These are phyloP conservation scores for Ichneumoninae sp. DNA, from an alignment of 2,888 invertebrate species.

Conservation along the genomic window DNA sequence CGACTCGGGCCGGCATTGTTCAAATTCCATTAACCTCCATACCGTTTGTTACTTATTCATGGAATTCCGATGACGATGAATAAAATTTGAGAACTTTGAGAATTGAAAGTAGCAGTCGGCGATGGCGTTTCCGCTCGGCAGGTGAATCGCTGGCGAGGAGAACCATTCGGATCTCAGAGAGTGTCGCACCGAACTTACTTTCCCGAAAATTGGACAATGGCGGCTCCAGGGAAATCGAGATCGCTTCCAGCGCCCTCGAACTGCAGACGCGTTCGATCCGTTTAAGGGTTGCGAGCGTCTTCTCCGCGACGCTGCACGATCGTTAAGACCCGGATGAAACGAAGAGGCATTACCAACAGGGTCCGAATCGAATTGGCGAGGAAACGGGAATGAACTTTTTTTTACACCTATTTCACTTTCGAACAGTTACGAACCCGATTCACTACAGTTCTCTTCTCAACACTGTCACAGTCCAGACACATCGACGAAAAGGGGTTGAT, in stretches of 20 bases:
- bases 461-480: too few relatives aligned
- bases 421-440: conserved; percentile 52
- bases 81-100: too few relatives aligned
- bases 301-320: conserved; percentile 1
- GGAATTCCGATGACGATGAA: too few relatives aligned
- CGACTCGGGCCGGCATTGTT: neutral
- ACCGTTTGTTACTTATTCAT: too few relatives aligned
- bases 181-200: conserved; percentile 44
- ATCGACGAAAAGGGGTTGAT: too few relatives aligned
- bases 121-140: neutral
- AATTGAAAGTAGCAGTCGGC: neutral
- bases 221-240: conserved; percentile 59
- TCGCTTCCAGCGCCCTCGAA: conserved; percentile 40
- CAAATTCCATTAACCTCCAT: too few relatives aligned
- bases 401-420: conserved; percentile 44
- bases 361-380: conserved; percentile 44
- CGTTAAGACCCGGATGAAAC: conserved; percentile 50
- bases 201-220: conserved; percentile 60
- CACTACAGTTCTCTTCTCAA: conserved; percentile 16
- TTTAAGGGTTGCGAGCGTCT: conserved; percentile 18
- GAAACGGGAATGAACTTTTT: conserved; percentile 51
- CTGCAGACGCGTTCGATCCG: conserved; percentile 23
- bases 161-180: conserved; percentile 31
- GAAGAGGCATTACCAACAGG: conserved; percentile 36
- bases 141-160: neutral